Base-by-base conservation (phyloP, 2,888 invertebrate genomes). In the Ophraella communa region DNA sequence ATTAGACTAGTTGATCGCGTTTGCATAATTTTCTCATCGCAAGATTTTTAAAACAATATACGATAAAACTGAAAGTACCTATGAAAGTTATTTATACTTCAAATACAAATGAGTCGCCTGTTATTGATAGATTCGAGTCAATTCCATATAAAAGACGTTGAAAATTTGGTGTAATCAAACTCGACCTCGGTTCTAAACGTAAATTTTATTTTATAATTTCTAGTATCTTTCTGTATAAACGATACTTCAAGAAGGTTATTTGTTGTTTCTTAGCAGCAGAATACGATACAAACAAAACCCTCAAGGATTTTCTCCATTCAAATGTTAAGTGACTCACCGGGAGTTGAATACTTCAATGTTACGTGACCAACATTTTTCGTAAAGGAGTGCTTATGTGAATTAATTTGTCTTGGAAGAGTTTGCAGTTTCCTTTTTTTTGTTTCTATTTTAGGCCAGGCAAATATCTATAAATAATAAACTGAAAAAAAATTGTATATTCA, bases 271-370 rank as follows among this genome's bases (percentile, higher is more conserved):
- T 61, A 65, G 64, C 64, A 65, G 60, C 61, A 45, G 24, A 42
- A 56, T 42, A 18, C 18, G 52, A 61, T 65, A 65, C 64, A 65
- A 65, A 65, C 64, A 65, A 21, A 55, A 24, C 20, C 51, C 24
- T 49, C 55, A 65, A 57, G 65, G 49, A 61, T 61, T 56, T 65
- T 45, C 52, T 57, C n/a, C n/a, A 60, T 64, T 59, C 55, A 42
- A 62, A 62, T 62, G 61, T 30, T 18, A 35, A 59, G 47, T 64
- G 64, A 64, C 35, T 64, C 64, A 65, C 35, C 35, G 35, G 17
- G 35, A 64, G 44, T 39, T 39, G 52, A 59, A 59, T 59, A 42
- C 47, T 59, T 47, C 18, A 35, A 24, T 59, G 59, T 51, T 47
- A 51, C 59, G 59, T 51, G 49, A 51, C 27, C 27, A 17, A 51